Evolutionary conservation across 2,888 invertebrate genomes (phyloP).

Genomic region (Linnaemya tessellans): DNA sequence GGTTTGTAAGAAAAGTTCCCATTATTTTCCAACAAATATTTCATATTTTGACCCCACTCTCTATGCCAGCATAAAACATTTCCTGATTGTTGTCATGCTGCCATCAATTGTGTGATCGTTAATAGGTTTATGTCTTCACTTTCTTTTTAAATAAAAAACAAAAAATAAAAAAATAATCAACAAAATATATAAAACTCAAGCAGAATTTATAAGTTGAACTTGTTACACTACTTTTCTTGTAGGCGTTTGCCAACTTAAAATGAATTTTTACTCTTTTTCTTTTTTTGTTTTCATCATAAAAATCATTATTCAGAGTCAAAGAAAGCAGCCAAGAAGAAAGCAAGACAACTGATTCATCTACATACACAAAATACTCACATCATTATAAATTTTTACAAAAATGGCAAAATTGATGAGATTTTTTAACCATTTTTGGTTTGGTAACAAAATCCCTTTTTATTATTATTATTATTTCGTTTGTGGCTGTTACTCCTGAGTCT

Average conservation of each 20-base stretch:
- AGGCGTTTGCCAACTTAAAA: slow-evolving; percentile 62
- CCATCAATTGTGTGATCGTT: slow-evolving; percentile 59
- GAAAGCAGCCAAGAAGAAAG: slow-evolving; percentile 44
- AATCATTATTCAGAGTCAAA: slow-evolving; percentile 56
- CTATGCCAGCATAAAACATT: slow-evolving; percentile 10
- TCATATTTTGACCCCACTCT: slow-evolving; percentile 24
- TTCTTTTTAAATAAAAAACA: slow-evolving; percentile 50
- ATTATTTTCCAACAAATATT: slow-evolving; percentile 51
- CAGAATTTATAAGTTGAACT: slow-evolving; percentile 55
- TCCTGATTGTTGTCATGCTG: slow-evolving; percentile 55
- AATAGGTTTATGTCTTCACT: slow-evolving; percentile 69
- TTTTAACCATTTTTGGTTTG: slow-evolving; percentile 80
- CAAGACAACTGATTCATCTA: slow-evolving; percentile 46
- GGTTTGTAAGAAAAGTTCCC: slow-evolving; percentile 7
- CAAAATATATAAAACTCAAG: not conserved
- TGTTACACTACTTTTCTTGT: slow-evolving; percentile 61
- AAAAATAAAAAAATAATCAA: not conserved
- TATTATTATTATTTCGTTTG: slow-evolving; percentile 43
- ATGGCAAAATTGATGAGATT: slow-evolving; percentile 81
- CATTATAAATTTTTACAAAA: slow-evolving; percentile 72
- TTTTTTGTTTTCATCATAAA: slow-evolving; percentile 20
- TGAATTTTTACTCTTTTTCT: slow-evolving; percentile 3
- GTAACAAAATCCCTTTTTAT: slow-evolving; percentile 53
- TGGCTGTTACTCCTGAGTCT: slow-evolving; percentile 28
- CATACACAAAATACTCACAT: slow-evolving; percentile 39